Evolutionary conservation across 2,888 invertebrate species (phyloP), one percentile per base, ranked within the genome.

Genomic region (Papilio protenor): DNA sequence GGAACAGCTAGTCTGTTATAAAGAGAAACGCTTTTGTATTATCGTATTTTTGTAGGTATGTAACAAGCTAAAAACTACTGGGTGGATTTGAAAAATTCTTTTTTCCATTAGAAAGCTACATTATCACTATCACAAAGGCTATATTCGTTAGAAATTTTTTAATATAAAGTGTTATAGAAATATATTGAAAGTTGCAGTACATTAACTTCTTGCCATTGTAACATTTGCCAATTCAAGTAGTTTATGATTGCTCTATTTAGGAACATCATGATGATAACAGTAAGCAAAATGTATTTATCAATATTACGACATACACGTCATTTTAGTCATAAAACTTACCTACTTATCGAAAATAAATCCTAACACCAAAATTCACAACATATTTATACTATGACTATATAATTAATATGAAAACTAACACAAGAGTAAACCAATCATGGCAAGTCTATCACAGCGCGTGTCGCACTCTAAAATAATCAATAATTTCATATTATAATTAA

Each of bases 221-320:
- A 49, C 23, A 18, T 71, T 52, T 18, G 18, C 3, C 16, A 27
- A 71, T 70, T 70, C 23, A 23, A n/a, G 10, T 71, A 69, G 40
- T 45, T 45, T 14, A 45, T 12, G n/a, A 45, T 45, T 18, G 12
- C 3, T 69, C 18, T 66, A 45, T 45, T 21, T 45, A 45, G 66
- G n/a, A 69, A 69, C 33, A 45, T 69, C n/a, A n/a, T 45, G 45
- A 21, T 69, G 21, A 69, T 45, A 69, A 69, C 45, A 69, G 5
- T 69, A 45, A 16, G 45, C 45, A 69, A 69, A 45, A 69, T 21
- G 66, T 14, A 40, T 14, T 45, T 69, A 69, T 45, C 40, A 40
- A 75, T 76, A 84, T 82, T 81, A 81, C 75, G 74, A 85, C 84
- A 87, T 85, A 92, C 91, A 92, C 92, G 92, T 92, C 92, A 92